Evolutionary conservation across 2,113 vertebrate genomes (phyloP), one percentile per base, ranked within the genome.

Genomic region (Mohoua ochrocephala): DNA sequence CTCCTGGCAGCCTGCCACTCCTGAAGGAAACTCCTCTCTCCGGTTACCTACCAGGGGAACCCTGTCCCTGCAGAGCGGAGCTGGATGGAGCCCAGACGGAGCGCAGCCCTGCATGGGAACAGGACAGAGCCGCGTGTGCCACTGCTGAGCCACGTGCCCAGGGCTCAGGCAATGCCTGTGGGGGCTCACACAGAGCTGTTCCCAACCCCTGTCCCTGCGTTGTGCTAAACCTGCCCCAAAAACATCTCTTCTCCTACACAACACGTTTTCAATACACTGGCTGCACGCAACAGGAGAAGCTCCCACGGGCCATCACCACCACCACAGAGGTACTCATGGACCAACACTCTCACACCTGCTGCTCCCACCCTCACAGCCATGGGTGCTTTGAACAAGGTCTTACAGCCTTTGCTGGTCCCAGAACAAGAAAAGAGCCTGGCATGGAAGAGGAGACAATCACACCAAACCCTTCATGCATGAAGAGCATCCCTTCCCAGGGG

Each of bases 1-100:
- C 67, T 93, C 71, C 88, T 96, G 95, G 95, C 96, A 93, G 69
- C 31, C 73, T 88, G 96, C 96, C 95, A 96, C 91, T 87, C 64
- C 68, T 8, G 8, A 92, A 96, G 91, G 93, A 94, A 95, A 94
- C 91, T 96, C 95, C 93, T 93, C 93, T 96, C 91, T 95, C 92
- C 2, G 1, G 85, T 96, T 97, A 93, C 95, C 96, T 96, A 84
- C 87, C 2, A 42, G 96, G 83, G 83, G 92, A 96, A 71, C 79
- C 53, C 92, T 89, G 92, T 70, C 83, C 92, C 96, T 71, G 69
- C 83, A 75, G 92, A 87, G 60, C 2, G 0, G 80, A 74, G 87
- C 92, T 87, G 95, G 93, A 96, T 80, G 57, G 9, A 77, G 56
- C 92, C 92, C 92, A 96, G 86, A 67, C 0, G 0, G 63, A 89